phyloP scores from a whole-genome alignment of 2,888 invertebrate species.

The Cerastis rubricosa region DNA sequence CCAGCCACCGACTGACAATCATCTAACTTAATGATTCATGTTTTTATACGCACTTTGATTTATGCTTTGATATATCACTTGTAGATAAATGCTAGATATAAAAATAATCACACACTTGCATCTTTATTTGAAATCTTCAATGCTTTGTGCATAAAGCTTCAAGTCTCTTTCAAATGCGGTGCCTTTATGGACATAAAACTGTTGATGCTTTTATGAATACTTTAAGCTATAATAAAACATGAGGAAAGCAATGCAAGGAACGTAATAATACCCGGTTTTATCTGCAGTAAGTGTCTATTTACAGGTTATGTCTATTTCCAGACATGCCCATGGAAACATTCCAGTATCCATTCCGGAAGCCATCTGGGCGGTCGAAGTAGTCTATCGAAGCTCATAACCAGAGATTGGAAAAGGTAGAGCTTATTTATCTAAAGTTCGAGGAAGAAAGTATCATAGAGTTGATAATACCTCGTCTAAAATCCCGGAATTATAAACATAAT shows the following conservation, averaged over 20 bases:
- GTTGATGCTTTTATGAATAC: conserved; percentile 31
- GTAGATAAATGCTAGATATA: background rate
- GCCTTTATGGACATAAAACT: conserved; percentile 8
- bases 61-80: background rate
- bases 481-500: too few species aligned
- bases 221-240: conserved; percentile 13
- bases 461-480: too few species aligned
- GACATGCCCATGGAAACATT: conserved; percentile 21
- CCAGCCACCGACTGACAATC: background rate
- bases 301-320: conserved; percentile 17
- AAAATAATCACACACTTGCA: background rate
- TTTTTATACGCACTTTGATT: conserved; percentile 4
- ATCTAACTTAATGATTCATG: conserved; percentile 21
- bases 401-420: too few species aligned
- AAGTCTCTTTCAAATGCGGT: conserved; percentile 16
- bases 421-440: too few species aligned
- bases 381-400: background rate
- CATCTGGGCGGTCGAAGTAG: background rate
- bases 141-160: background rate
- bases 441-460: too few species aligned
- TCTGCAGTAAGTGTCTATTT: conserved; percentile 52
- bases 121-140: conserved; percentile 17
- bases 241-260: conserved; percentile 7
- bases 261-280: conserved; percentile 41
- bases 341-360: conserved; percentile 42